Conservation (phyloP, 2,888 invertebrate genomes). For the Cinara cedri region DNA sequence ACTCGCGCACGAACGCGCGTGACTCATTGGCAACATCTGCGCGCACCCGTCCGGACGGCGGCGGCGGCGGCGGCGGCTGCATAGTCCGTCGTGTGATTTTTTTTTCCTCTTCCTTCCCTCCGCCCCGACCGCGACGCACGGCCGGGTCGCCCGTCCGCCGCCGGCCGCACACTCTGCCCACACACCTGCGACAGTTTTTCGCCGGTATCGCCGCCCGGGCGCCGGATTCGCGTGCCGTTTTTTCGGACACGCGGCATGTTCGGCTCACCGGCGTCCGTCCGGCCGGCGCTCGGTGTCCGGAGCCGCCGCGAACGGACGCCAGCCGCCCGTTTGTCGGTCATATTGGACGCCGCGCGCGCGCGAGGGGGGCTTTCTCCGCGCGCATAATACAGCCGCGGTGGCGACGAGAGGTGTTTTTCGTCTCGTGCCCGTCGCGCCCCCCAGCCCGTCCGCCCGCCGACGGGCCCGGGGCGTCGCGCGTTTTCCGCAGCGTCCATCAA, state of each 20-base stretch:
- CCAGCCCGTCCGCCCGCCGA: not conserved
- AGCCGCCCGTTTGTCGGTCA: constrained; percentile 53
- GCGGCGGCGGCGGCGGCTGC: constrained; percentile 9
- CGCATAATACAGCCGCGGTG: not conserved
- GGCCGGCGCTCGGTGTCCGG: constrained; percentile 55
- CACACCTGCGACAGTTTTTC: constrained; percentile 61
- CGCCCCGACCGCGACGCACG: not conserved
- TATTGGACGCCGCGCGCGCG: constrained; percentile 43
- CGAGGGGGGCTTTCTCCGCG: constrained; percentile 45
- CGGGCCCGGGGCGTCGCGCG: not conserved
- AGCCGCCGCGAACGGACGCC: constrained; percentile 30
- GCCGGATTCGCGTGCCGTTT: constrained; percentile 45
- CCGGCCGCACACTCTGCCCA: constrained; percentile 46
- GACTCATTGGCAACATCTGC: constrained; percentile 57
- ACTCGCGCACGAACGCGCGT: constrained; percentile 52
- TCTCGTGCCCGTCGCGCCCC: not conserved
- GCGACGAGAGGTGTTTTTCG: constrained; percentile 37
- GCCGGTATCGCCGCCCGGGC: constrained; percentile 43
- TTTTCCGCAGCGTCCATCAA: constrained; percentile 26
- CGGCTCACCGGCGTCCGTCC: constrained; percentile 59
- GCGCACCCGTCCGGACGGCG: constrained; percentile 49
- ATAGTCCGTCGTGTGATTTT: constrained; percentile 46
- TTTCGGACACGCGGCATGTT: constrained; percentile 59
- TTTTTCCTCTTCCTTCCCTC: constrained; percentile 1
- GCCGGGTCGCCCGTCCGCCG: constrained; percentile 38